Conservation (phyloP, 2,797 vertebrate species). For the Gobio occitaniae region DNA sequence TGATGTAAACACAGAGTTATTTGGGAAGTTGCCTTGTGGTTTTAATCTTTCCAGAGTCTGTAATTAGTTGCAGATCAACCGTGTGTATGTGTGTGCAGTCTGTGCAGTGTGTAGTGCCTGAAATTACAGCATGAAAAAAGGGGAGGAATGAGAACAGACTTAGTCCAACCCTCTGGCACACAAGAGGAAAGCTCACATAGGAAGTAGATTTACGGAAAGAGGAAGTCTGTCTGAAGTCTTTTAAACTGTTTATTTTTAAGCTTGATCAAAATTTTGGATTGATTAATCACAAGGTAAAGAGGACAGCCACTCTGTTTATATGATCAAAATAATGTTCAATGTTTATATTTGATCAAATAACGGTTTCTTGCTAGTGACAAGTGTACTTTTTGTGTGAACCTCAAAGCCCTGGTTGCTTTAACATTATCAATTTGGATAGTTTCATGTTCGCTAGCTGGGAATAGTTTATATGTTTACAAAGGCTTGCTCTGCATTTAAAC, state of each 20-base stretch:
- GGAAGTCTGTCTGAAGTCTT: conserved; percentile 66
- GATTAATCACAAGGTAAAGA: background rate
- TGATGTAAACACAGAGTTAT: background rate
- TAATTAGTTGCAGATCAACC: conserved; percentile 37
- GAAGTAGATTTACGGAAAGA: conserved; percentile 72
- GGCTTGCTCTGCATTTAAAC: background rate
- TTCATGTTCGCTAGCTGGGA: background rate
- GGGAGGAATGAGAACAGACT: background rate
- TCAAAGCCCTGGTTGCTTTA: background rate
- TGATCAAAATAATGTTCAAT: no score
- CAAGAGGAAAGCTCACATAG: conserved; percentile 63
- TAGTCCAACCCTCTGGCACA: conserved; percentile 36
- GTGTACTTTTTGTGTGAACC: background rate
- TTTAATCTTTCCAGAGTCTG: background rate
- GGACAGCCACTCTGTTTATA: background rate
- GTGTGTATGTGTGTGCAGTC: background rate
- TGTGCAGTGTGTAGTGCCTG: background rate
- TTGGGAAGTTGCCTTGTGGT: background rate
- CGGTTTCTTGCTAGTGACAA: background rate
- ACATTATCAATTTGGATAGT: background rate
- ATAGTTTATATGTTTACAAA: background rate
- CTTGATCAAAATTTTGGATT: background rate
- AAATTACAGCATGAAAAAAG: conserved; percentile 49
- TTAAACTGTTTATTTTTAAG: conserved; percentile 51
- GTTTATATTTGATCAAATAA: background rate